Evolutionary conservation across 2,888 invertebrate genomes (phyloP), one percentile per base, ranked within the genome.

Genomic region (Carterocephalus palaemon): DNA sequence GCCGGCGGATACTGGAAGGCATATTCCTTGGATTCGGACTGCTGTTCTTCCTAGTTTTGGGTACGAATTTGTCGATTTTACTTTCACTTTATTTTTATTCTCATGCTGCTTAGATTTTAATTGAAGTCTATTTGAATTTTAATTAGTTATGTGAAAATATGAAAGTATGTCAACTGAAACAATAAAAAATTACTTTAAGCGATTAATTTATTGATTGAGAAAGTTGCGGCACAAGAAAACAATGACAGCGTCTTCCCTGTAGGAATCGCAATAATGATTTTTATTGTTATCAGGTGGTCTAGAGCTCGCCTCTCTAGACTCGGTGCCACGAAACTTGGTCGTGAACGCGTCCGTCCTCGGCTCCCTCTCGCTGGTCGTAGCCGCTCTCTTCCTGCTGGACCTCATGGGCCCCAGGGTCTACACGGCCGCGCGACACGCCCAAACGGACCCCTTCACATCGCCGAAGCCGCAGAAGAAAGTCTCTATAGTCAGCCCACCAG

Each of bases 271-370:
- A 49, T 38, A 23, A 46, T 12, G 17, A 7, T 37, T 15, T 4
- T 17, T 40, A 48, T 41, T 40, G 54, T 54, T 26, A 9, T 0
- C 64, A 90, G 92, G 93, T 60, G 91, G 91, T 54, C 77, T 93
- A 57, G 90, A 91, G 49, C 83, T 93, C 47, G 92, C 92, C 2
- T 90, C 93, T 2, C 75, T 93, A 59, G 93, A 93, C 62, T 91
- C 91, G 8, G 89, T 93, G 2, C 92, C 92, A 0, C 78, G 83
- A 6, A 88, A 90, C 46, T 75, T 93, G 56, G 75, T 92, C 15
- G 92, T 92, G 59, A 93, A 93, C 70, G 92, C 92, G 0, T 90
- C 92, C 0, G 89, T 93, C 7, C 85, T 93, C 9, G 93, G 93
- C 2, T 85, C 89, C 1, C 73, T 93, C 7, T 90, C 92, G 1